Percentiles rank a stretch among this genome's conserved stretches.
These are phyloP conservation scores for Atherinosoma microstoma DNA, from an alignment of 2,797 vertebrate species.

Conservation along the genomic window DNA sequence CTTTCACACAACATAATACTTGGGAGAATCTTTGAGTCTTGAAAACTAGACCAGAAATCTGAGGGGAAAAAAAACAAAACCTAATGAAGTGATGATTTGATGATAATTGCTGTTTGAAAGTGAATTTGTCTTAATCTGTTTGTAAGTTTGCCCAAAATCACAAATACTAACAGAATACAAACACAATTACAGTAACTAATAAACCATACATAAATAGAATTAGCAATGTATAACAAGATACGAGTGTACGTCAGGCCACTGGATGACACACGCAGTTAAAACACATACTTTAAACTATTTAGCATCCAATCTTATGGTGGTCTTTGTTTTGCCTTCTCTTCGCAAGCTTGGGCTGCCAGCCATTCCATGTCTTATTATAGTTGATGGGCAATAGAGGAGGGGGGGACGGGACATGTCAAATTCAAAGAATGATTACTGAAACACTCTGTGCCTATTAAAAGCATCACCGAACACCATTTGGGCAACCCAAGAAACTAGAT, in stretches of 20 bases:
- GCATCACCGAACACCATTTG: slow-evolving; percentile 73
- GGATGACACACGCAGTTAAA: slow-evolving; percentile 34
- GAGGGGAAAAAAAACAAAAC: slow-evolving; percentile 18
- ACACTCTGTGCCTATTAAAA: slow-evolving; percentile 83
- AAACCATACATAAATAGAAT: slow-evolving; percentile 14
- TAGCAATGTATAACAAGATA: slow-evolving; percentile 15
- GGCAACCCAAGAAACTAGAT: slow-evolving; percentile 79
- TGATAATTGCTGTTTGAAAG: slow-evolving; percentile 6
- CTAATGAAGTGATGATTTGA: slow-evolving; percentile 6
- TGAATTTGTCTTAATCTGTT: neutral
- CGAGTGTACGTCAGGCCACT: slow-evolving; percentile 16
- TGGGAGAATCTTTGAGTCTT: slow-evolving; percentile 41
- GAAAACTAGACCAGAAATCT: slow-evolving; percentile 39
- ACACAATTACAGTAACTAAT: slow-evolving; percentile 18
- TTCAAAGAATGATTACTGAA: slow-evolving; percentile 84
- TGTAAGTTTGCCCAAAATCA: slow-evolving; percentile 6
- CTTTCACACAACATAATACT: slow-evolving; percentile 20
- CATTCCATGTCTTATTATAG: slow-evolving; percentile 84
- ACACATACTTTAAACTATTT: slow-evolving; percentile 24
- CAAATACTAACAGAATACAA: slow-evolving; percentile 7
- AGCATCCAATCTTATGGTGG: slow-evolving; percentile 47
- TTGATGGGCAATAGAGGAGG: slow-evolving; percentile 70
- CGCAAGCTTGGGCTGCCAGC: slow-evolving; percentile 74
- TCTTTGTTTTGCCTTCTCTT: slow-evolving; percentile 75
- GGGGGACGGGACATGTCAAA: slow-evolving; percentile 67